Evolutionary conservation across 2,888 invertebrate genomes (phyloP).

Genomic region (Melieria omissa): DNA sequence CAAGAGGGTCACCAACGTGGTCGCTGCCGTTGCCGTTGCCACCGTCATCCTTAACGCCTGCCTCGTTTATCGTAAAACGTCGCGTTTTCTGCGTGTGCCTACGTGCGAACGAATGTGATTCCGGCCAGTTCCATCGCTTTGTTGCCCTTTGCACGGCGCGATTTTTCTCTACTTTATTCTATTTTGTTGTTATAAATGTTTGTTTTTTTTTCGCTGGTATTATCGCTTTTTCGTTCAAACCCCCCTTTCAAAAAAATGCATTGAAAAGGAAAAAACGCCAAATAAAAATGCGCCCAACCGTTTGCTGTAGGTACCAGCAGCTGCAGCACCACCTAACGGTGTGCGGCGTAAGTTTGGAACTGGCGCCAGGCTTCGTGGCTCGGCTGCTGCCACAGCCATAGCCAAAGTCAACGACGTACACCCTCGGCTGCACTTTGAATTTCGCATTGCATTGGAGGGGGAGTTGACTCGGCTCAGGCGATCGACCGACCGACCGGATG

Average conservation of each 20-base stretch:
- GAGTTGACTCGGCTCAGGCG: slow-evolving; percentile 10
- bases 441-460: not conserved
- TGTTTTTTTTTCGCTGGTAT: not conserved
- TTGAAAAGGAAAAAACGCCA: slow-evolving; percentile 7
- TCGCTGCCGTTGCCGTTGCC: slow-evolving; percentile 3
- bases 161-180: not conserved
- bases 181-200: slow-evolving; percentile 12
- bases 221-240: not conserved
- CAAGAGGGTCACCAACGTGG: not conserved
- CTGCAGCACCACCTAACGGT: slow-evolving; percentile 57
- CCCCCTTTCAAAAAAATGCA: slow-evolving; percentile 12
- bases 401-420: slow-evolving; percentile 28
- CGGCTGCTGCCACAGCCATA: slow-evolving; percentile 5
- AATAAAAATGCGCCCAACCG: not conserved
- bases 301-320: slow-evolving; percentile 12
- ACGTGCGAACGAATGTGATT: too few species aligned
- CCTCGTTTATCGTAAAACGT: too few species aligned
- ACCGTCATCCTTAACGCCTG: slow-evolving; percentile 9
- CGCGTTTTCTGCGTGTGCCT: too few species aligned
- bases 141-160: not conserved
- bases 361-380: slow-evolving; percentile 41
- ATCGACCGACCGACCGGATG: too few species aligned
- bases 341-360: slow-evolving; percentile 62
- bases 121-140: not conserved
- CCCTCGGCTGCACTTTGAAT: not conserved